Percentiles rank a stretch among this genome's conserved stretches.
Conservation (phyloP, 1,140 invertebrate genomes). For the Pararge aegeria region DNA sequence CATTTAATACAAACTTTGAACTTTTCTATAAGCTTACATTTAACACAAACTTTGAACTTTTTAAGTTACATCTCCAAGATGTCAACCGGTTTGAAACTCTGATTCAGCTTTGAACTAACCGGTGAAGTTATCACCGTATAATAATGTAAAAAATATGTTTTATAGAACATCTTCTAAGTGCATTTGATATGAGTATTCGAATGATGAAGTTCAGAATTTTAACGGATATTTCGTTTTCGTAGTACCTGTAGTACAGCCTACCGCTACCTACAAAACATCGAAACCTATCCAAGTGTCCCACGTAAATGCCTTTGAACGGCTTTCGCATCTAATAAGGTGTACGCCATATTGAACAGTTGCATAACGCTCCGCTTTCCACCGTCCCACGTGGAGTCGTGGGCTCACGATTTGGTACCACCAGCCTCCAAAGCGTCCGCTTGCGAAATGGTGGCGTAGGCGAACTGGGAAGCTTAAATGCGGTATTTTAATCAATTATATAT, state of each 20-base stretch:
- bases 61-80: too few species aligned
- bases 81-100: too few species aligned
- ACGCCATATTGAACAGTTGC: conserved; percentile 56
- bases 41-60: too few species aligned
- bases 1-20: too few species aligned
- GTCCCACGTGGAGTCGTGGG: conserved; percentile 55
- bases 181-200: too few species aligned
- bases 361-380: conserved; percentile 69
- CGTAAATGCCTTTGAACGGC: conserved; percentile 18
- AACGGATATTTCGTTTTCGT: not conserved
- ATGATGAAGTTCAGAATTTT: too few species aligned
- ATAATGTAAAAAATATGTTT: too few species aligned
- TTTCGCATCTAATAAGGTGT: conserved; percentile 59
- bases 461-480: conserved; percentile 11
- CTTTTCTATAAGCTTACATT: too few species aligned
- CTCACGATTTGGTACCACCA: conserved; percentile 50
- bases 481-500: conserved; percentile 21
- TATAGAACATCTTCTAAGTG: too few species aligned
- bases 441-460: conserved; percentile 40
- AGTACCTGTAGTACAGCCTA: not conserved
- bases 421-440: conserved; percentile 39
- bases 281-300: conserved; percentile 9
- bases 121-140: too few species aligned
- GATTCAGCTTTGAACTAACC: too few species aligned
- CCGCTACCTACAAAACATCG: conserved; percentile 1